Percentiles rank a stretch among this genome's conserved stretches.
These are phyloP conservation scores for Pampusana beccarii DNA, from an alignment of 2,113 vertebrate species.

Conservation along the genomic window DNA sequence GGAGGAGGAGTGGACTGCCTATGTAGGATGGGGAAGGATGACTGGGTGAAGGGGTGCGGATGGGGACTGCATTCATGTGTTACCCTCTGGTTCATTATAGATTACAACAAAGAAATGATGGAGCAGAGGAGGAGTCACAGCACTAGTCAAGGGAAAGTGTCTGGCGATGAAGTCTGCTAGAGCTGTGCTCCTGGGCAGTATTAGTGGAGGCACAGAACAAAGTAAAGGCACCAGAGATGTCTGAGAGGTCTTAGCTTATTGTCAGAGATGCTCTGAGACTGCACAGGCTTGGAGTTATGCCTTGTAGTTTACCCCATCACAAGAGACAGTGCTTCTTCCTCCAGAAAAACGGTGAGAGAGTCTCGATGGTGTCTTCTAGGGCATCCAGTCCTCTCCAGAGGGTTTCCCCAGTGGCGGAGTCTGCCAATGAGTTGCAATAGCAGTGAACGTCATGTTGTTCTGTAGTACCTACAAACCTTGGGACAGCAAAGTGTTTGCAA, in stretches of 20 bases:
- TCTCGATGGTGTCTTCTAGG: background rate
- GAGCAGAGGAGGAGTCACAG: background rate
- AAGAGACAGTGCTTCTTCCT: background rate
- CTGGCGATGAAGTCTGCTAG: background rate
- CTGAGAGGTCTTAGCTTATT: background rate
- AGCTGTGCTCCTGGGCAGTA: background rate
- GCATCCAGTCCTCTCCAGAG: background rate
- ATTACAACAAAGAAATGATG: background rate
- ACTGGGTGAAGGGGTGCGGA: background rate
- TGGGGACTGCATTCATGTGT: background rate
- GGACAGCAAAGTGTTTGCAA: background rate
- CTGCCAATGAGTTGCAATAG: background rate
- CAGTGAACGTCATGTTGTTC: background rate
- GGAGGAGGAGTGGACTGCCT: background rate
- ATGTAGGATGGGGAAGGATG: background rate
- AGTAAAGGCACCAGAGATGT: background rate
- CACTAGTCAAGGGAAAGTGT: background rate
- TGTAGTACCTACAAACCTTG: background rate
- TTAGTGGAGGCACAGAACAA: background rate
- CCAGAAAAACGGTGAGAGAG: background rate
- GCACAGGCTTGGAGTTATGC: background rate
- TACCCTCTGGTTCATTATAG: background rate
- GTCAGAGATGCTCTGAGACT: background rate
- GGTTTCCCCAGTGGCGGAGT: background rate
- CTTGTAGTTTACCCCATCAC: background rate